Conservation (phyloP, 2,797 vertebrate species). For the Mycteria americana region DNA sequence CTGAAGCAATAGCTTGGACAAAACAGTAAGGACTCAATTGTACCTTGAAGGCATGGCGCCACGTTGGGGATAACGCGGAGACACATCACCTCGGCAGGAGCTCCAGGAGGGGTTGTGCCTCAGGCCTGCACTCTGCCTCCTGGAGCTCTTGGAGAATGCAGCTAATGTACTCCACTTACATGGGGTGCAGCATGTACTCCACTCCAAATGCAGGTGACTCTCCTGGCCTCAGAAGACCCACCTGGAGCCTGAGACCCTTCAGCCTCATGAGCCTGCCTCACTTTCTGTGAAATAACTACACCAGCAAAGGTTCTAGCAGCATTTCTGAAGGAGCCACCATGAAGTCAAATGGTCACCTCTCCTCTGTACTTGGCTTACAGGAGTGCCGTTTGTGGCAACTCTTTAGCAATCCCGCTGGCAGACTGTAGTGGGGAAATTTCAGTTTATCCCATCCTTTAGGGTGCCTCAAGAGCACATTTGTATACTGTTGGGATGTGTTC, state of each 20-base stretch:
- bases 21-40: slow-evolving; percentile 44
- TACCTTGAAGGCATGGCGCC: slow-evolving; percentile 21
- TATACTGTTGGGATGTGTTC: not conserved
- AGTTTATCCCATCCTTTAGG: not conserved
- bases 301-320: not conserved
- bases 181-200: not conserved
- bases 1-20: slow-evolving; percentile 57
- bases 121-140: slow-evolving; percentile 5
- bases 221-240: not conserved
- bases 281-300: not conserved
- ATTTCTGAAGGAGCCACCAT: not conserved
- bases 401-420: not conserved
- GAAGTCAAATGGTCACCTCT: not conserved
- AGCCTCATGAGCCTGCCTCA: rapidly evolving
- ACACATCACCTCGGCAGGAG: not conserved
- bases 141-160: not conserved
- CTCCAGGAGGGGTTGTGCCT: slow-evolving; percentile 1
- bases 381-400: not conserved
- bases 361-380: not conserved
- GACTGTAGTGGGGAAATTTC: not conserved
- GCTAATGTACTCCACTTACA: not conserved
- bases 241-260: not conserved
- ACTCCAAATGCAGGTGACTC: not conserved
- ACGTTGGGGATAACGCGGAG: not conserved
- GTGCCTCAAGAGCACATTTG: not conserved